These are phyloP conservation scores for Schlechtendalia chinensis DNA, from an alignment of 1,140 invertebrate species.

Conservation along the genomic window DNA sequence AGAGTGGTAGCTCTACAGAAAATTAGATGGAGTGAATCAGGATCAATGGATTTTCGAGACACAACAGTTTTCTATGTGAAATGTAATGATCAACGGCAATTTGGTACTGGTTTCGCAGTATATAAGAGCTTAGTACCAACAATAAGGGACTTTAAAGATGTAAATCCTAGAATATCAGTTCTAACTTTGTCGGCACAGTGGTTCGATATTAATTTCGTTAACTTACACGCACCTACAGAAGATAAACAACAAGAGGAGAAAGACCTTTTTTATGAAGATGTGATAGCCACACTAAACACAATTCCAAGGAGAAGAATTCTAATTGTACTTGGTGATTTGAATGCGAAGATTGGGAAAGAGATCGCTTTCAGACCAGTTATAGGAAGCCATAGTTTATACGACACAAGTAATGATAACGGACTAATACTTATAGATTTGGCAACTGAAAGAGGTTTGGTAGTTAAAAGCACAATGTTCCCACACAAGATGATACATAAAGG, in stretches of 20 bases:
- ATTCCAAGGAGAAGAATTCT: constrained; percentile 19
- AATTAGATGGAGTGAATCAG: background rate
- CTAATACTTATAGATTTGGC: background rate
- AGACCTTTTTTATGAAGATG: constrained; percentile 3
- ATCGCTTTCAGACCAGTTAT: constrained; percentile 5
- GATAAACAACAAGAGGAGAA: background rate
- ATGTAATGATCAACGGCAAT: background rate
- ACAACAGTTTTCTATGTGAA: too few species aligned
- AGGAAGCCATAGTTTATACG: background rate
- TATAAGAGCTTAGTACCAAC: background rate
- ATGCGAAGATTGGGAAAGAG: constrained; percentile 12
- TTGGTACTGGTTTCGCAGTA: constrained; percentile 3
- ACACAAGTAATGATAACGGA: constrained; percentile 3
- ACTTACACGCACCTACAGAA: constrained; percentile 5
- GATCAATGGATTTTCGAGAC: too few species aligned
- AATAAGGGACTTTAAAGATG: constrained; percentile 7
- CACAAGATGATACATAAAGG: constrained; percentile 18
- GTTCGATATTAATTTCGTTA: constrained; percentile 6
- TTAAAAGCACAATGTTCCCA: constrained; percentile 11
- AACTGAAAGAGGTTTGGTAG: constrained; percentile 11
- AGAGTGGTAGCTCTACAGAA: background rate
- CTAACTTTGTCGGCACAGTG: background rate
- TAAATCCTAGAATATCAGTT: constrained; percentile 12
- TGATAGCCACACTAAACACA: background rate
- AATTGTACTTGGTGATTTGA: background rate